A percentile compares a stretch with the other conserved stretches of the same genome.
These are phyloP conservation scores for Orcinus orca DNA, from an alignment of 2,113 vertebrate species.

Conservation along the genomic window DNA sequence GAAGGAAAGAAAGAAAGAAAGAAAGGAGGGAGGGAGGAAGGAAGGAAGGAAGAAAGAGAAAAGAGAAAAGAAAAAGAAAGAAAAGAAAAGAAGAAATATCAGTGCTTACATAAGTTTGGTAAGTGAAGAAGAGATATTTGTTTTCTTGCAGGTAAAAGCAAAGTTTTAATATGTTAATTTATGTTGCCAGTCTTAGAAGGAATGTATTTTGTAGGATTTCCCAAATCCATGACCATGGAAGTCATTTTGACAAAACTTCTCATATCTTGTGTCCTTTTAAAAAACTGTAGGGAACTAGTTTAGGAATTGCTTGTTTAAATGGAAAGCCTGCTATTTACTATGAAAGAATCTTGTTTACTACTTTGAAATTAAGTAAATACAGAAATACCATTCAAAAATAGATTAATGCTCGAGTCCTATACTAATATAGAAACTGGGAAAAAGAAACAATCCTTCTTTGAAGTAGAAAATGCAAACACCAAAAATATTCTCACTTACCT, in stretches of 20 bases:
- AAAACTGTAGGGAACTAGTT: neutral
- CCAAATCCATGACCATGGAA: neutral
- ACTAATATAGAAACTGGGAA: neutral
- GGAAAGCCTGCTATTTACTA: slow-evolving; percentile 5
- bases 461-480: neutral
- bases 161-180: neutral
- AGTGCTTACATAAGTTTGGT: neutral
- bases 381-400: neutral
- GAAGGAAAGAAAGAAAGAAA: neutral
- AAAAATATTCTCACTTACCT: neutral
- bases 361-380: slow-evolving; percentile 34
- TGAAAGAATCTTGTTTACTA: neutral
- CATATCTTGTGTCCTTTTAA: neutral
- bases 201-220: neutral
- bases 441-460: neutral
- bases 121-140: neutral
- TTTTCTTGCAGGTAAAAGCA: neutral
- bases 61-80: neutral
- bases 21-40: neutral
- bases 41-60: neutral
- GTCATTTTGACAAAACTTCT: neutral
- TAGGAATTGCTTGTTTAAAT: neutral
- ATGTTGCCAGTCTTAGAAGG: neutral
- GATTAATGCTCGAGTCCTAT: neutral
- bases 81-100: neutral